Conservation (phyloP, 2,797 vertebrate species). For the Phrynocephalus guinanensis region DNA sequence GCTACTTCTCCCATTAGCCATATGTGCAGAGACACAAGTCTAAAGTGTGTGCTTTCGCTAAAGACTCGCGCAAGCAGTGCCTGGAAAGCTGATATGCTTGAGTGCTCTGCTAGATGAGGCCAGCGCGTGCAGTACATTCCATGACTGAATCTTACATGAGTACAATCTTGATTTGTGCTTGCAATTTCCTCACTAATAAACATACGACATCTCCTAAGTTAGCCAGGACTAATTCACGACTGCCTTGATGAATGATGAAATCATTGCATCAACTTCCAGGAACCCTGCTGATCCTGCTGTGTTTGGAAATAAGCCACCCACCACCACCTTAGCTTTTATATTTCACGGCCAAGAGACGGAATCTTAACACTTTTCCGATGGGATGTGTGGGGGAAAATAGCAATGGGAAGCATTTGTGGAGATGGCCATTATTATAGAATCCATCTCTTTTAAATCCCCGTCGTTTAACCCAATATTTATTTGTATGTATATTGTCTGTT, state of each 20-base stretch:
- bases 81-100: constrained; percentile 18
- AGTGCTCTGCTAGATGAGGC: constrained; percentile 36
- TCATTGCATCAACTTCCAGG: constrained; percentile 8
- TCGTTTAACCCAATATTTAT: too few species aligned
- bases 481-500: too few species aligned
- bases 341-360: background rate
- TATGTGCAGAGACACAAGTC: too few species aligned
- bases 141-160: constrained; percentile 33
- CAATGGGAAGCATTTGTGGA: too few species aligned
- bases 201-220: constrained; percentile 30
- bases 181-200: constrained; percentile 49
- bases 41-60: background rate
- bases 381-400: too few species aligned
- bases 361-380: background rate
- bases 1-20: background rate
- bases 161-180: constrained; percentile 30
- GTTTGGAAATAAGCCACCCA: background rate
- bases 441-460: too few species aligned
- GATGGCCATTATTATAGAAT: too few species aligned
- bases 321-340: background rate
- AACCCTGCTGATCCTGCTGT: background rate
- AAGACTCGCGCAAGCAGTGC: background rate
- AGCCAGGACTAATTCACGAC: constrained; percentile 21
- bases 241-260: constrained; percentile 21
- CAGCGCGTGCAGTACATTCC: background rate